Base-by-base conservation (phyloP, 2,888 invertebrate genomes). In the Zaprionus bogoriensis region DNA sequence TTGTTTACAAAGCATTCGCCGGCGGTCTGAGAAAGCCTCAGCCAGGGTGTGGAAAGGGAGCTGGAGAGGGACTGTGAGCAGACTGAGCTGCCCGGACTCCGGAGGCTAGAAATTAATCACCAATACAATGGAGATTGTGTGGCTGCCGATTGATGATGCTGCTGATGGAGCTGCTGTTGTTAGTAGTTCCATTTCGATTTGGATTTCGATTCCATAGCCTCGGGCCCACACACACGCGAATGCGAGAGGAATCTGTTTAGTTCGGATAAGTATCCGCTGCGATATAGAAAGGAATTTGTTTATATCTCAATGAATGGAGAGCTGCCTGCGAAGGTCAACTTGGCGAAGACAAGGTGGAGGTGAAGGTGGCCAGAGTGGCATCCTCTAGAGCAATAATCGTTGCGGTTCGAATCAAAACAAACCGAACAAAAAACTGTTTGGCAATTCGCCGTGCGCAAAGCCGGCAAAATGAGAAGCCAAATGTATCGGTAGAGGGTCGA, bases 121-220 rank as follows among this genome's bases (percentile, higher is more conserved):
- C 74, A 68, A 81, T 87, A 87, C 87, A 81, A 81, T 87, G 59
- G 68, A 81, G 70, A 81, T 81, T 77, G 74, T 83, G 80, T 69
- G 66, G 71, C 83, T 67, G 67, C 67, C 58, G 55, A 67, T 58
- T 77, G 67, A 54, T 41, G 30, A 19, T 28, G 32, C 6, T 7
- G n/a, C n/a, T 25, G 42, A 44, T 58, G 64, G 47, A 36, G 45
- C 46, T 60, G 77, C 84, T 84, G 60, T 55, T 14, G 50, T 41
- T 53, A 39, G 22, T 28, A 53, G 59, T 60, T 61, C 20, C 14
- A 59, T 58, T 57, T 46, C 61, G 28, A 69, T 28, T 45, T 45
- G 19, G n/a, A 14, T 42, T 12, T 20, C 7, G n/a, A 12, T 23
- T 27, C 12, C 17, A 19, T 67, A 50, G 55, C 84, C 84, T 42